Evolutionary conservation across 2,888 invertebrate species (phyloP).

Genomic region (Imbricaverruca yamaguchii): DNA sequence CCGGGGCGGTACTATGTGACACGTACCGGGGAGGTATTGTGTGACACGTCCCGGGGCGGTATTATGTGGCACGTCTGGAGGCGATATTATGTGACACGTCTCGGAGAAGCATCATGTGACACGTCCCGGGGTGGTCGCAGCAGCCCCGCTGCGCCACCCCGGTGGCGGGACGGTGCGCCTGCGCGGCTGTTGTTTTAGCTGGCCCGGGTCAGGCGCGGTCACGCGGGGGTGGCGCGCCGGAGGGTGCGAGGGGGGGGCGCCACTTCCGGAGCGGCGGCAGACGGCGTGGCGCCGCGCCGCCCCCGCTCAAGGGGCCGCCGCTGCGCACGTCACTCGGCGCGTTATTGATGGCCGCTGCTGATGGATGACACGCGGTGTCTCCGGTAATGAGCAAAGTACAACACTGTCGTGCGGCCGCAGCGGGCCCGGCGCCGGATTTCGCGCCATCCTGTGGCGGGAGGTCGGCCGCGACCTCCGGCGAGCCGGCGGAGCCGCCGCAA

Average conservation of each 20-base stretch:
- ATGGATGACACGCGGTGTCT: not conserved
- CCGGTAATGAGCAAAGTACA: conserved; percentile 4
- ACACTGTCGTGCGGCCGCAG: not conserved
- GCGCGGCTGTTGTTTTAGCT: not conserved
- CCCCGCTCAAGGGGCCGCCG: not conserved
- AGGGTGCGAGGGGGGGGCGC: not conserved
- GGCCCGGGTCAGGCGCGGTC: not conserved
- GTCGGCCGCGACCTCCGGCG: too few relatives aligned
- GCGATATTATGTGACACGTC: not conserved
- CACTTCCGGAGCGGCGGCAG: not conserved
- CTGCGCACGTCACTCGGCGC: not conserved
- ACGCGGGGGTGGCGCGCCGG: not conserved
- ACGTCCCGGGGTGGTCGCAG: not conserved
- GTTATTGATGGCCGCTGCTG: not conserved
- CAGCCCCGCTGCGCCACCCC: too few relatives aligned
- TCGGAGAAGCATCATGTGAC: not conserved
- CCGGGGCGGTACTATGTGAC: too few relatives aligned
- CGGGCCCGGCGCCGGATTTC: not conserved
- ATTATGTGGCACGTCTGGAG: not conserved
- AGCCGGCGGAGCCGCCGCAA: too few relatives aligned
- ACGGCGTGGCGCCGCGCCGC: not conserved
- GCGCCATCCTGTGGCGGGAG: too few relatives aligned
- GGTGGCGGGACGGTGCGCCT: not conserved
- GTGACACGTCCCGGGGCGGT: not conserved
- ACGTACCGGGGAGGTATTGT: not conserved